Evolutionary conservation across 1,140 invertebrate species (phyloP).

Genomic region (Nephila pilipes): DNA sequence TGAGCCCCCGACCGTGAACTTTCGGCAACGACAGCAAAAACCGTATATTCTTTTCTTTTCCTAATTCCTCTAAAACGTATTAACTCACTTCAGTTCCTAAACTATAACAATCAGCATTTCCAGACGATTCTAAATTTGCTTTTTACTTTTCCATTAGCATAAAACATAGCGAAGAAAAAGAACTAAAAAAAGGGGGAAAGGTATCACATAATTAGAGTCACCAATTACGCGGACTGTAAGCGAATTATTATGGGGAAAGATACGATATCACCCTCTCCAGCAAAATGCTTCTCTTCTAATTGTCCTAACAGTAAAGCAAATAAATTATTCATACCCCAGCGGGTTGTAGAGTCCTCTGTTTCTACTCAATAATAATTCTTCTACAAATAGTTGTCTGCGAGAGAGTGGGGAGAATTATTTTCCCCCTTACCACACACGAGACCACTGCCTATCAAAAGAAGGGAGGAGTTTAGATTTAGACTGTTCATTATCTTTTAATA

Average conservation of each 20-base stretch:
- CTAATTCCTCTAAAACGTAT: background rate
- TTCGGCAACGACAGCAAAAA: too few species aligned
- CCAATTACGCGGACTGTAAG: slow-evolving; percentile 22
- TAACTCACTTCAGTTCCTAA: too few species aligned
- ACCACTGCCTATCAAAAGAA: slow-evolving; percentile 4
- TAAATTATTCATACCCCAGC: slow-evolving; percentile 13
- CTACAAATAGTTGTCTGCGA: background rate
- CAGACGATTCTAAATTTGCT: background rate
- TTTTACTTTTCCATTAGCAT: background rate
- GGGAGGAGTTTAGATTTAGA: background rate
- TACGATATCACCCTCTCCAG: background rate
- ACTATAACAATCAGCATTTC: background rate
- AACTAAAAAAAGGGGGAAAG: background rate
- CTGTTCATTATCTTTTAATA: slow-evolving; percentile 10
- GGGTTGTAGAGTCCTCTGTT: background rate
- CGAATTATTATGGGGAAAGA: background rate
- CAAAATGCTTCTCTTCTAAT: slow-evolving; percentile 21
- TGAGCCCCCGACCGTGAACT: too few species aligned
- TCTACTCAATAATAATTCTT: background rate
- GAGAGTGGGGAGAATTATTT: slow-evolving; percentile 41
- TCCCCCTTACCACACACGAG: background rate
- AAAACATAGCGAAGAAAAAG: background rate
- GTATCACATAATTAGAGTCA: slow-evolving; percentile 25
- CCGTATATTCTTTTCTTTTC: background rate
- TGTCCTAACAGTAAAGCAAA: slow-evolving; percentile 32